Percentiles rank a stretch among this genome's conserved stretches.
Evolutionary conservation across 2,113 vertebrate genomes (phyloP).

Genomic region (Scortum barcoo): DNA sequence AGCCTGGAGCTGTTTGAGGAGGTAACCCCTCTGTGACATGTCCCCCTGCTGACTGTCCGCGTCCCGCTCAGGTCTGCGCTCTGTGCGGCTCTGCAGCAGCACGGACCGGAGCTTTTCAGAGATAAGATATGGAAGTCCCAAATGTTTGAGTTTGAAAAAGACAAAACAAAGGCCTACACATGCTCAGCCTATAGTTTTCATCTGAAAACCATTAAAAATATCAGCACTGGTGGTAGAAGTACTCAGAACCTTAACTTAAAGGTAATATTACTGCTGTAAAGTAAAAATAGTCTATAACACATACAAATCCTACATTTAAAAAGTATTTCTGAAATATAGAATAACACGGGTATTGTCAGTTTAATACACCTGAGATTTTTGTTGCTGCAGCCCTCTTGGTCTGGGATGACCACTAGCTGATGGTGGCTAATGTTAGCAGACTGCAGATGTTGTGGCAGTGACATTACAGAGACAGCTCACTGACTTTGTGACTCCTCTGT

Average conservation of each 20-base stretch:
- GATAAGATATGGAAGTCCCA: neutral
- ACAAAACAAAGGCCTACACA: neutral
- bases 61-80: neutral
- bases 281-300: neutral
- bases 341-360: too few relatives aligned
- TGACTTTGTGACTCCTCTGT: neutral
- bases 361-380: neutral
- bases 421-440: neutral
- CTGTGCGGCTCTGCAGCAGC: too few relatives aligned
- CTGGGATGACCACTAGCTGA: neutral
- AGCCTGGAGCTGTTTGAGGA: slow-evolving; percentile 98
- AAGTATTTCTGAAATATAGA: neutral
- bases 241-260: neutral
- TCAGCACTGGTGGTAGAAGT: neutral
- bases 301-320: neutral
- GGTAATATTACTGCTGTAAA: neutral
- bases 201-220: neutral
- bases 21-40: slow-evolving; percentile 79
- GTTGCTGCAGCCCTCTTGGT: neutral
- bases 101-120: neutral
- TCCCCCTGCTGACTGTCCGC: neutral
- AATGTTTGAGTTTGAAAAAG: neutral
- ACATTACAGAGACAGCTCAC: neutral
- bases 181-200: too few relatives aligned
- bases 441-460: neutral